A percentile compares a stretch with the other conserved stretches of the same genome.
Conservation (phyloP, 2,888 invertebrate genomes). For the Eupithecia centaureata region DNA sequence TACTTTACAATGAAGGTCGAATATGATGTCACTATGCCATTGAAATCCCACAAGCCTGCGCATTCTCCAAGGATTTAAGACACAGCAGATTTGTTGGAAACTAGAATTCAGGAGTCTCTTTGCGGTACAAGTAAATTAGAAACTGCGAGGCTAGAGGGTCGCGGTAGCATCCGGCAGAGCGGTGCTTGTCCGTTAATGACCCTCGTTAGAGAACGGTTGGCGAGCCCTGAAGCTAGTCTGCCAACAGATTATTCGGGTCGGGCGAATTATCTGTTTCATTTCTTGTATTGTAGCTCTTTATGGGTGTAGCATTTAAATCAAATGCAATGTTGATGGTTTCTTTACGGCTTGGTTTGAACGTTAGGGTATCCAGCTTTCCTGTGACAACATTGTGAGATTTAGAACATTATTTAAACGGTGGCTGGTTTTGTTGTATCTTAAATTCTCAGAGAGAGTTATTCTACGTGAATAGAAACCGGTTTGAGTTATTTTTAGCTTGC, state of each 20-base stretch:
- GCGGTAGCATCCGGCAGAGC: slow-evolving; percentile 51
- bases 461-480: not conserved
- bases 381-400: not conserved
- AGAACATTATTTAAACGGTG: not conserved
- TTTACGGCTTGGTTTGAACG: not conserved
- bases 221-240: slow-evolving; percentile 22
- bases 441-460: too few species aligned
- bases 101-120: slow-evolving; percentile 29
- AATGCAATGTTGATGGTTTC: not conserved
- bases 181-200: slow-evolving; percentile 65
- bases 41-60: not conserved
- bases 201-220: slow-evolving; percentile 66
- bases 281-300: slow-evolving; percentile 18
- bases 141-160: slow-evolving; percentile 46
- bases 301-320: not conserved
- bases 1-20: not conserved
- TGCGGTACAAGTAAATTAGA: slow-evolving; percentile 41
- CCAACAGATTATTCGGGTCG: slow-evolving; percentile 26
- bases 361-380: not conserved
- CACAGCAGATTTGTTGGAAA: slow-evolving; percentile 25
- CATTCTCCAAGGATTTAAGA: not conserved
- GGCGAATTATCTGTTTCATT: slow-evolving; percentile 23
- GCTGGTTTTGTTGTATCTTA: not conserved
- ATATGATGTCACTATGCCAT: not conserved
- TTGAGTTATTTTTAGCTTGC: not conserved